These are phyloP conservation scores for Gymnosoma rotundatum DNA, from an alignment of 2,888 invertebrate genomes.

Conservation along the genomic window DNA sequence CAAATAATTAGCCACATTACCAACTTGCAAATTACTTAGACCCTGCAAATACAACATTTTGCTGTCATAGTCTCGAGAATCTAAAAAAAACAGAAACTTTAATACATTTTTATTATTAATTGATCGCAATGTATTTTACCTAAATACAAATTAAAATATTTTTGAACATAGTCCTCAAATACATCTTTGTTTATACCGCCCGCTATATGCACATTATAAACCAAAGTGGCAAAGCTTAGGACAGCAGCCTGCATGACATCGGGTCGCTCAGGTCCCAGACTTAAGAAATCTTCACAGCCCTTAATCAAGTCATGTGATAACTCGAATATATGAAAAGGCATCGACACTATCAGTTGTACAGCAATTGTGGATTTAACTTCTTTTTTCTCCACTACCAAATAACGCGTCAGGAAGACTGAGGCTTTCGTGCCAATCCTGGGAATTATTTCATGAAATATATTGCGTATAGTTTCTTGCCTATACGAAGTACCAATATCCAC, in stretches of 20 bases:
- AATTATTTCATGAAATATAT: conserved; percentile 88
- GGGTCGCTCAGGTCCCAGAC: conserved; percentile 81
- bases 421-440: conserved; percentile 87
- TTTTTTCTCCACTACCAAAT: conserved; percentile 85
- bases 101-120: not conserved
- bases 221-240: conserved; percentile 87
- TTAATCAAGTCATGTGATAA: conserved; percentile 83
- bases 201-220: conserved; percentile 85
- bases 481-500: conserved; percentile 88
- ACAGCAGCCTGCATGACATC: conserved; percentile 87
- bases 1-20: conserved; percentile 83
- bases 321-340: conserved; percentile 88
- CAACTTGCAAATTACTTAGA: conserved; percentile 86
- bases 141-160: conserved; percentile 88
- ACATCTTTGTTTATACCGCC: conserved; percentile 85
- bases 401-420: conserved; percentile 86
- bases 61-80: conserved; percentile 86
- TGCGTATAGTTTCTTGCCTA: conserved; percentile 88
- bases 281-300: conserved; percentile 84
- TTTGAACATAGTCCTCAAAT: conserved; percentile 87
- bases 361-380: conserved; percentile 86
- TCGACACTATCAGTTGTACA: conserved; percentile 86
- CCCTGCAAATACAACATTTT: conserved; percentile 89
- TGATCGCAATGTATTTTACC: conserved; percentile 82
- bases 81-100: conserved; percentile 79